Percentiles rank a stretch among this genome's conserved stretches.
Evolutionary conservation across 1,140 invertebrate genomes (phyloP).

Genomic region (Subanguina moxae): DNA sequence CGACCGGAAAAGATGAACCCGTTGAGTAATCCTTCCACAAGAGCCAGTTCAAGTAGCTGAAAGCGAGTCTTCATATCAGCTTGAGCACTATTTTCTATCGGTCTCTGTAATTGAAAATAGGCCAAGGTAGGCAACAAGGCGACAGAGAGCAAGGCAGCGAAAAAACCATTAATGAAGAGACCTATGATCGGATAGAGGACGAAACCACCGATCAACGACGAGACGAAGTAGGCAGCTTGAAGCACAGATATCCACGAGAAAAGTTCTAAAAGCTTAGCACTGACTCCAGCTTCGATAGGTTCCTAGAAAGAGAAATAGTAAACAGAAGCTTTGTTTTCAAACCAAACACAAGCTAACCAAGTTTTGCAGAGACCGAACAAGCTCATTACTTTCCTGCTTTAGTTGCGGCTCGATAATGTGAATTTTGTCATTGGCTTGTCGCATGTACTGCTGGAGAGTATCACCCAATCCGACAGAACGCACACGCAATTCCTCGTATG

Average conservation of each 20-base stretch:
- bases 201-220: constrained; percentile 6
- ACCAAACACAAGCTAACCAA: background rate
- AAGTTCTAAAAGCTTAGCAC: constrained; percentile 19
- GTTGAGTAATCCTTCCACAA: constrained; percentile 21
- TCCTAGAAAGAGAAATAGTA: constrained; percentile 12
- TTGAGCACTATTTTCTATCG: constrained; percentile 8
- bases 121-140: constrained; percentile 7
- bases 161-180: constrained; percentile 9
- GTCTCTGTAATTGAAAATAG: constrained; percentile 1
- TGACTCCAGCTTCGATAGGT: constrained; percentile 14
- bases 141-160: constrained; percentile 13
- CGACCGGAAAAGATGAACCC: constrained; percentile 26
- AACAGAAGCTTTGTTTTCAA: background rate
- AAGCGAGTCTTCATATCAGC: constrained; percentile 7
- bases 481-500: constrained; percentile 11
- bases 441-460: constrained; percentile 4
- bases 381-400: background rate
- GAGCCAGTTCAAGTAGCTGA: constrained; percentile 16
- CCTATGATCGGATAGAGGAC: constrained; percentile 19
- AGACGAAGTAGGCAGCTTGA: constrained; percentile 17
- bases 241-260: constrained; percentile 19
- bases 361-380: constrained; percentile 14
- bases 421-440: constrained; percentile 6
- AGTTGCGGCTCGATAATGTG: constrained; percentile 3
- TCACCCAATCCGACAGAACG: constrained; percentile 3